Evolutionary conservation across 1,140 invertebrate genomes (phyloP).

Genomic region (Mylabris phalerata): DNA sequence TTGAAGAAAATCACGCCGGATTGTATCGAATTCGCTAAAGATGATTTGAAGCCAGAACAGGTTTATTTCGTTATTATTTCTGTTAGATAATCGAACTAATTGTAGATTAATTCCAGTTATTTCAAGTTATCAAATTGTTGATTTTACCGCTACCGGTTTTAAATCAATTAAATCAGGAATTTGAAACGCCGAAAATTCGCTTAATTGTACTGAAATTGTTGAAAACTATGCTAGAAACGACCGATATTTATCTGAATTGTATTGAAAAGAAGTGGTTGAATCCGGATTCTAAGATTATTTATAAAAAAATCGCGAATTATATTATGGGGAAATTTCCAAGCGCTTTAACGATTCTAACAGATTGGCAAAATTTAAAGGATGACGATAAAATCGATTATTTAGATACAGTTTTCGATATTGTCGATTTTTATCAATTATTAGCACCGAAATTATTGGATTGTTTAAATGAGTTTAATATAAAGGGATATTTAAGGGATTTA

Average conservation of each 20-base stretch:
- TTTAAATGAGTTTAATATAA: constrained; percentile 43
- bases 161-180: constrained; percentile 42
- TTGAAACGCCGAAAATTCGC: constrained; percentile 41
- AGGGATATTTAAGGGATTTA: constrained; percentile 41
- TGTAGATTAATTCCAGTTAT: constrained; percentile 36
- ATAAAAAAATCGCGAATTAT: constrained; percentile 43
- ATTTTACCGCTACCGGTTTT: constrained; percentile 46
- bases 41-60: constrained; percentile 34
- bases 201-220: constrained; percentile 45
- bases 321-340: constrained; percentile 48
- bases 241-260: constrained; percentile 42
- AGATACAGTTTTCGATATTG: constrained; percentile 47
- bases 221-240: constrained; percentile 44
- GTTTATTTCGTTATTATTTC: constrained; percentile 1
- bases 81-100: too few species aligned
- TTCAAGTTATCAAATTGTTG: constrained; percentile 46
- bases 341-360: constrained; percentile 43
- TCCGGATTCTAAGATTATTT: constrained; percentile 38
- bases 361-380: constrained; percentile 39
- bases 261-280: constrained; percentile 29
- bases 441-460: constrained; percentile 49
- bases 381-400: constrained; percentile 40
- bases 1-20: constrained; percentile 44
- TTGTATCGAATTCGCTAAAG: constrained; percentile 35
- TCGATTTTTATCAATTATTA: constrained; percentile 49